Conservation (phyloP, 1,140 invertebrate genomes). For the Oreohelix idahoensis region DNA sequence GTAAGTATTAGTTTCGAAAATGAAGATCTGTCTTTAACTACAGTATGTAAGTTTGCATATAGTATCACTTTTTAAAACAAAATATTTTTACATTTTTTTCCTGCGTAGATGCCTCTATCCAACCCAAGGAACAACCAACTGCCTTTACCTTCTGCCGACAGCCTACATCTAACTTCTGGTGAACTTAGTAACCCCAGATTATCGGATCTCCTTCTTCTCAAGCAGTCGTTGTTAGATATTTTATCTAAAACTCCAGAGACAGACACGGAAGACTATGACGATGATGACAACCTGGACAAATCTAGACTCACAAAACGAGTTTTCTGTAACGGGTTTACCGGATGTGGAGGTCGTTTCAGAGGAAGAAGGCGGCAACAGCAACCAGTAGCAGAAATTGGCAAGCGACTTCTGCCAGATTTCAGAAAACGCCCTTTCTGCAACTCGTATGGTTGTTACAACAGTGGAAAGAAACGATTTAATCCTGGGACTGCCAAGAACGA, state of each 20-base stretch:
- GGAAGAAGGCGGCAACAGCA: slow-evolving; percentile 17
- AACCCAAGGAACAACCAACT: neutral
- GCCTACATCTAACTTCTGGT: neutral
- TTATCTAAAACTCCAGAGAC: neutral
- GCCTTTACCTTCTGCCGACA: neutral
- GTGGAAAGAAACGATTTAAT: slow-evolving; percentile 13
- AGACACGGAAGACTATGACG: neutral
- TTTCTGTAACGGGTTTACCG: slow-evolving; percentile 51
- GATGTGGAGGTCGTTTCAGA: slow-evolving; percentile 47
- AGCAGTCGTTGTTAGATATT: neutral
- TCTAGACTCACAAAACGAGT: slow-evolving; percentile 37
- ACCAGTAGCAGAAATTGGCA: neutral
- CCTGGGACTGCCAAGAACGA: neutral
- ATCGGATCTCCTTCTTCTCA: neutral
- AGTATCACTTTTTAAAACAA: too few species aligned
- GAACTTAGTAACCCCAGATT: neutral
- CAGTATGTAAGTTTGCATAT: too few species aligned
- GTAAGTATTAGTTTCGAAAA: too few species aligned
- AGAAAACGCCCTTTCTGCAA: slow-evolving; percentile 51
- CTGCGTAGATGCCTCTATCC: neutral
- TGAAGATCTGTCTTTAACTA: too few species aligned
- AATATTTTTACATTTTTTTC: neutral
- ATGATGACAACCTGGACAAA: neutral
- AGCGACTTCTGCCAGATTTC: neutral
- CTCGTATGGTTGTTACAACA: slow-evolving; percentile 43